Evolutionary conservation across 2,888 invertebrate genomes (phyloP), one percentile per base, ranked within the genome.

Genomic region (Aphodius sticticus): DNA sequence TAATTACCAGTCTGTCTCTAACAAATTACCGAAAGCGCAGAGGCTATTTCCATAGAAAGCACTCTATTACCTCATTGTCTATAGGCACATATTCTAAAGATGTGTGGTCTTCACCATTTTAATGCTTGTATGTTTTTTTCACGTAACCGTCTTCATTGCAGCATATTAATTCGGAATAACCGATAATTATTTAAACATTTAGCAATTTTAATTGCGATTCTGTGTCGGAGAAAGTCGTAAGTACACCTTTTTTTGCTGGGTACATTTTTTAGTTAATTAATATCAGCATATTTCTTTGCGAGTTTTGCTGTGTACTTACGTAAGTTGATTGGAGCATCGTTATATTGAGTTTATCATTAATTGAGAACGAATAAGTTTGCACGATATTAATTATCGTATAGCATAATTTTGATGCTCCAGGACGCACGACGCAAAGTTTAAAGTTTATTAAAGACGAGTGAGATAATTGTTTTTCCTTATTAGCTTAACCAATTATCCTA

Each of bases 21-120:
- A 53, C 53, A 53, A 53, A 53, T 53, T 53, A 53, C 53, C 53
- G 53, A 53, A 53, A 53, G 53, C 53, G 53, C 53, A 53, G 53
- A 53, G 53, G 53, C 53, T 9, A 53, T 53, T 53, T 53, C 53
- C 53, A 53, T 53, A 12, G 53, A 53, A 53, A 53, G 1, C 53
- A 53, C 53, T 53, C 53, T 53, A 53, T 53, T 53, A 53, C 53
- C 12, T 53, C 53, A 53, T 53, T 53, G 53, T 53, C 53, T 53
- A 53, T 53, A 53, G 53, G 53, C 53, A 53, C 53, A 5, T 5
- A 53, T 53, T 53, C 9, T 53, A 12, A 53, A 53, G 53, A 53
- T 53, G 53, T 53, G 53, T 53, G 53, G 53, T 53, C 53, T 53
- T 2, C 53, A 9, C 53, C 7, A 53, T 53, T 53, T 53, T 53